Evolutionary conservation across 2,113 vertebrate species (phyloP).

Genomic region (Zootoca vivipara): DNA sequence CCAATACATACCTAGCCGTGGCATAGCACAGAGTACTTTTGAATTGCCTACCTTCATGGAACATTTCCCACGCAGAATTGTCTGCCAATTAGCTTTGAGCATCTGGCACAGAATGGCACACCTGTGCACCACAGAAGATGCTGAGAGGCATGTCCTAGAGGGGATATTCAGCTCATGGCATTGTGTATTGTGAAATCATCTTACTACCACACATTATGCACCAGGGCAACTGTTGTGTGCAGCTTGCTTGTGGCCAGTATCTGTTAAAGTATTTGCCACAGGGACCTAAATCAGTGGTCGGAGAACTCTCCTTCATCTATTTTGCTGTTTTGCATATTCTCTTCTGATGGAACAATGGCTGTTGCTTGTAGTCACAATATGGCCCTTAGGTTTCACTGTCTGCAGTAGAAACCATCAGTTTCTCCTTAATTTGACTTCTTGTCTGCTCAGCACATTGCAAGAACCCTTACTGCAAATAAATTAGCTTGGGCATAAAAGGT

Average conservation of each 20-base stretch:
- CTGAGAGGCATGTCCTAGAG: neutral
- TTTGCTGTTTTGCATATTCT: neutral
- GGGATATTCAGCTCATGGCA: neutral
- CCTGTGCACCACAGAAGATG: neutral
- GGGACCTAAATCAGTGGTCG: neutral
- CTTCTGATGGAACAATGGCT: neutral
- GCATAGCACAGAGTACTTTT: neutral
- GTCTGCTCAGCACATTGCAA: neutral
- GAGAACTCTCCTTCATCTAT: neutral
- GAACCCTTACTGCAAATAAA: neutral
- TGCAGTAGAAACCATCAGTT: neutral
- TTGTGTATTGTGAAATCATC: too few relatives aligned
- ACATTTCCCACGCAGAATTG: neutral
- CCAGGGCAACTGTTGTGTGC: neutral
- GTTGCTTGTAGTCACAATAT: neutral
- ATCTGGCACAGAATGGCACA: neutral
- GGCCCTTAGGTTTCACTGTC: neutral
- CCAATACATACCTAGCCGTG: neutral
- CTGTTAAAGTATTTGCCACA: neutral
- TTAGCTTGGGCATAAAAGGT: constrained; percentile 1
- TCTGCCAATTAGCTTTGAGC: neutral
- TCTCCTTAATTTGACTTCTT: neutral
- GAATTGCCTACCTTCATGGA: neutral
- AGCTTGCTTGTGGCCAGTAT: neutral
- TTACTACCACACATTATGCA: neutral